Percentiles rank a stretch among this genome's conserved stretches.
Conservation (phyloP, 2,797 vertebrate species). For the Enteromius paludinosus region DNA sequence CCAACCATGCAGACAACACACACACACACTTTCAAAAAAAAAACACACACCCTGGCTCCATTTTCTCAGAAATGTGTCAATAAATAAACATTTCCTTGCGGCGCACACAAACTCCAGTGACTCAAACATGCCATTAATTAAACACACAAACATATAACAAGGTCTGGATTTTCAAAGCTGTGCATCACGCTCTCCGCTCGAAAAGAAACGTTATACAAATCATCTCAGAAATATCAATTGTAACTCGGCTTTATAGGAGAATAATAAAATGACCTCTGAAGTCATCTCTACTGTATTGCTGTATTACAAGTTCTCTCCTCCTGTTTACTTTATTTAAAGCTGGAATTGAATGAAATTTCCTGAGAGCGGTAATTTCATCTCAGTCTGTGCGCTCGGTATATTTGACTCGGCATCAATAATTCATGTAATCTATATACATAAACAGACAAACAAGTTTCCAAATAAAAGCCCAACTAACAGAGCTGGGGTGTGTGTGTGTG, state of each 20-base stretch:
- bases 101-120: background rate
- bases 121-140: constrained; percentile 10
- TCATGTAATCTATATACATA: constrained; percentile 48
- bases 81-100: constrained; percentile 25
- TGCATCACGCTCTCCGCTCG: background rate
- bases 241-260: constrained; percentile 6
- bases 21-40: background rate
- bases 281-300: background rate
- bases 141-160: constrained; percentile 9
- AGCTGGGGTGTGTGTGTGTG: background rate
- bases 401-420: constrained; percentile 35
- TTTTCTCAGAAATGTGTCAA: constrained; percentile 28
- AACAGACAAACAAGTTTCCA: constrained; percentile 43
- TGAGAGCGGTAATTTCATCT: constrained; percentile 41
- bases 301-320: background rate
- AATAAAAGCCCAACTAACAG: constrained; percentile 31
- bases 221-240: constrained; percentile 9
- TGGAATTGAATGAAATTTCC: constrained; percentile 41
- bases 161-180: background rate
- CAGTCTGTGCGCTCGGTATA: background rate
- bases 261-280: constrained; percentile 28
- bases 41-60: background rate
- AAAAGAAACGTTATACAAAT: background rate
- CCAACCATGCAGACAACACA: background rate
- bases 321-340: constrained; percentile 34